Evolutionary conservation across 2,888 invertebrate species (phyloP).

Genomic region (Drosophila leonis): DNA sequence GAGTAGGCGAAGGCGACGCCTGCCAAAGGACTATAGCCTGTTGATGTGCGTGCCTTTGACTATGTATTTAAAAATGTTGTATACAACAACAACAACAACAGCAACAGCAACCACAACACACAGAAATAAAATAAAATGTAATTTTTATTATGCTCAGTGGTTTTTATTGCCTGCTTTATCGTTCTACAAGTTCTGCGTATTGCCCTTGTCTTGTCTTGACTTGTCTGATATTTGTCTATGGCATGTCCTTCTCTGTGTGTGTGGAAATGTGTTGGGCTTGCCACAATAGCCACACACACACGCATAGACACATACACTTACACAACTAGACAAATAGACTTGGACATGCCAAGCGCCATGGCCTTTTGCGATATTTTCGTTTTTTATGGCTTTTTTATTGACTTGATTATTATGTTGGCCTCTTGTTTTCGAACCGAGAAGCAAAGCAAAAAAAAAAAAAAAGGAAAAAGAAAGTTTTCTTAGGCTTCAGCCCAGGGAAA

Average conservation of each 20-base stretch:
- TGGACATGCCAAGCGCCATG: slow-evolving; percentile 60
- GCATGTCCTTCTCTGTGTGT: slow-evolving; percentile 51
- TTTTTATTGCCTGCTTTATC: slow-evolving; percentile 81
- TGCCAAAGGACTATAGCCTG: slow-evolving; percentile 39
- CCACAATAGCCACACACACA: slow-evolving; percentile 61
- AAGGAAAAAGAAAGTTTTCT: slow-evolving; percentile 54
- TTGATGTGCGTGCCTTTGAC: slow-evolving; percentile 68
- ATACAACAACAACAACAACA: slow-evolving; percentile 24
- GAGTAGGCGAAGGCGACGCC: slow-evolving; percentile 12
- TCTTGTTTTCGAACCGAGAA: slow-evolving; percentile 64
- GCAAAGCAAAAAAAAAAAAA: slow-evolving; percentile 1
- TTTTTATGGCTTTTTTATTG: slow-evolving; percentile 82
- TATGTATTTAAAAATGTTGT: slow-evolving; percentile 70
- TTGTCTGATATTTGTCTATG: slow-evolving; percentile 79
- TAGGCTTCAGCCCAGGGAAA: slow-evolving; percentile 61
- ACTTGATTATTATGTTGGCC: slow-evolving; percentile 82
- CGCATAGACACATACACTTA: slow-evolving; percentile 35
- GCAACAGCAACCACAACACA: slow-evolving; percentile 31
- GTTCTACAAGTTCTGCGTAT: slow-evolving; percentile 72
- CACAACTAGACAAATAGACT: slow-evolving; percentile 56
- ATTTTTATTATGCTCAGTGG: slow-evolving; percentile 80
- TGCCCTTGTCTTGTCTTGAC: slow-evolving; percentile 57
- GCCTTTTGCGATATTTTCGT: slow-evolving; percentile 64
- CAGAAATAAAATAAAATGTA: slow-evolving; percentile 79
- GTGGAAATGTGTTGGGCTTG: slow-evolving; percentile 46